Percentiles rank a stretch among this genome's conserved stretches.
Conservation (phyloP, 2,888 invertebrate genomes). For the Barypeithes pellucidus region DNA sequence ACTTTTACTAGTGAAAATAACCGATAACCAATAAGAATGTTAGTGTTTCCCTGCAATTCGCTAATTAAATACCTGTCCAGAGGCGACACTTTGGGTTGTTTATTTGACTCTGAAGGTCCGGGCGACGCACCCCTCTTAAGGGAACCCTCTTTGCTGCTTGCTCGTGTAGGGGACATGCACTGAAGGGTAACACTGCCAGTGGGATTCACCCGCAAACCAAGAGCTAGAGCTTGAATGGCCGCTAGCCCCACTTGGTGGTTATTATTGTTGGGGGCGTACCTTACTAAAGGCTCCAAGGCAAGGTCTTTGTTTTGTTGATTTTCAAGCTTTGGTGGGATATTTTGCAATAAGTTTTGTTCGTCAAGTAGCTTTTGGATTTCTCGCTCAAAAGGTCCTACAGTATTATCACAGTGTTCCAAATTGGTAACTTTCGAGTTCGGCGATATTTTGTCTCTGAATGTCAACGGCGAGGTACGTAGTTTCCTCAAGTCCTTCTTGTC, state of each 20-base stretch:
- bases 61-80: constrained; percentile 68
- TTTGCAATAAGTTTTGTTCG: constrained; percentile 79
- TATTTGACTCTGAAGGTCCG: constrained; percentile 68
- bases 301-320: constrained; percentile 78
- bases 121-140: constrained; percentile 70
- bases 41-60: constrained; percentile 52
- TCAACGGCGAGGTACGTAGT: constrained; percentile 73
- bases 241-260: constrained; percentile 85
- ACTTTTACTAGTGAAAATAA: constrained; percentile 33
- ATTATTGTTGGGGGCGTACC: constrained; percentile 73
- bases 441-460: constrained; percentile 70
- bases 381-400: constrained; percentile 81
- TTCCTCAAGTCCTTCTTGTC: constrained; percentile 76
- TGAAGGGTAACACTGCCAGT: constrained; percentile 68
- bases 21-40: constrained; percentile 55
- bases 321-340: constrained; percentile 76
- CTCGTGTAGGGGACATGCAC: constrained; percentile 69
- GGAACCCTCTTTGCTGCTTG: constrained; percentile 72
- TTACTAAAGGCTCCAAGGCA: constrained; percentile 70
- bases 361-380: constrained; percentile 86
- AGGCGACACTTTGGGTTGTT: constrained; percentile 69
- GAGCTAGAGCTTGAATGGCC: constrained; percentile 83
- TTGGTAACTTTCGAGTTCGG: constrained; percentile 73
- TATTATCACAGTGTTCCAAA: constrained; percentile 70
- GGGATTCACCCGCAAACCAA: constrained; percentile 69